Base-by-base conservation (phyloP, 2,888 invertebrate genomes). In the Psylliodes chrysocephalus region DNA sequence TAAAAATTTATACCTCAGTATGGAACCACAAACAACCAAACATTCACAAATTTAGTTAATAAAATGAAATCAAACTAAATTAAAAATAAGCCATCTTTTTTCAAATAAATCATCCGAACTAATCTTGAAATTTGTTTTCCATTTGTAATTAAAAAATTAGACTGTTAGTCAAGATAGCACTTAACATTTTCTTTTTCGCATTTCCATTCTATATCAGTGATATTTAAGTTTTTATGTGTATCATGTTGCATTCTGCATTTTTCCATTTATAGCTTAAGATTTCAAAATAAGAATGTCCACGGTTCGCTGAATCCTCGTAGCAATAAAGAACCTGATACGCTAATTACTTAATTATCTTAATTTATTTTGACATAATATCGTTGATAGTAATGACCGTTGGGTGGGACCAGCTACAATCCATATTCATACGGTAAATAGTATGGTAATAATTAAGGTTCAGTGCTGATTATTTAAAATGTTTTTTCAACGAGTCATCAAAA, bases 301-400 rank as follows among this genome's bases (percentile, higher is more conserved):
- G 52, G 35, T 52, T 52, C 38, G n/a, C 12, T 22, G 52, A 52
- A 5, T 52, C 12, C 52, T 12, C 38, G 7, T 38, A n/a, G 35
- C 38, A 55, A 44, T 55, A 18, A 44, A 33, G 25, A 18, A 55
- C 30, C 19, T 55, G 30, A 28, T 55, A 44, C 44, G 33, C 44
- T 55, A 55, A 55, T 55, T 55, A 46, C 30, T 55, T 44, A 28
- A 30, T 44, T 44, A 55, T 35, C 18, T 35, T 52, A 35, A 52
- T 17, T 28, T 52, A 52, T 55, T 55, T 56, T 44, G 46, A 46
- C 35, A 46, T 46, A 46, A 56, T 56, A 44, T 18, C 33, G 18
- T 10, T 33, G 12, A 46, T 56, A 56, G 10, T 55, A 44, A 30
- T 44, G 28, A 28, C 30, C 30, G 30, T 44, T 56, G 42, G 40